Evolutionary conservation across 2,888 invertebrate genomes (phyloP), one percentile per base, ranked within the genome.

Genomic region (Tanypteryx hageni): DNA sequence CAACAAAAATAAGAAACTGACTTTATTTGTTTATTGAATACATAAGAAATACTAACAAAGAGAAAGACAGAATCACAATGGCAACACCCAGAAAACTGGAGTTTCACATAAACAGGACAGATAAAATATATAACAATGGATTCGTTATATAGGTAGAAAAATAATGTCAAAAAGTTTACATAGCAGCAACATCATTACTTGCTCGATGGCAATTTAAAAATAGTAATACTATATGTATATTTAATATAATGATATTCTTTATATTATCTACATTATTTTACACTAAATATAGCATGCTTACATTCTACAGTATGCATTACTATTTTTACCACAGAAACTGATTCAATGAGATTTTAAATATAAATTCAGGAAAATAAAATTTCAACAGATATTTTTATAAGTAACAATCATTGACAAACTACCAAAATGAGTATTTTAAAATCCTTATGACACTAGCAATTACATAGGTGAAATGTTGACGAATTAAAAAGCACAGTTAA

Each of bases 181-280:
- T 27, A 76, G 44, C 44, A 44, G 44, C 44, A 84, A 92, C 56
- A 61, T 81, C n/a, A 81, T 56, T 76, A 89, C 16, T 81, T 4
- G 22, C 22, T 83, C 56, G 86, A 58, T 68, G 56, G 58, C 57
- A 58, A 56, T 59, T 58, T 44, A 89, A 59, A 58, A 83, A 92
- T 64, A 92, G 93, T 92, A 92, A 86, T 82, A 81, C 27, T 85
- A 86, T 86, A 76, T 27, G 22, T 27, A 22, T 27, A 76, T 76
- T 76, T 27, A 13, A 76, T 76, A 76, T 18, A 27, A 13, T 22
- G 27, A 76, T 27, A 76, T 76, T 3, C 44, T 44, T 44, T 44
- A 44, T 44, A 5, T 76, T 76, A 76, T 76, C 76, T 76, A 76
- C 76, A 76, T 27, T 27, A 76, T 76, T 16, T 76, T 76, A 76